phyloP scores from a whole-genome alignment of 2,113 vertebrate genomes.

The Morphnarchus princeps region DNA sequence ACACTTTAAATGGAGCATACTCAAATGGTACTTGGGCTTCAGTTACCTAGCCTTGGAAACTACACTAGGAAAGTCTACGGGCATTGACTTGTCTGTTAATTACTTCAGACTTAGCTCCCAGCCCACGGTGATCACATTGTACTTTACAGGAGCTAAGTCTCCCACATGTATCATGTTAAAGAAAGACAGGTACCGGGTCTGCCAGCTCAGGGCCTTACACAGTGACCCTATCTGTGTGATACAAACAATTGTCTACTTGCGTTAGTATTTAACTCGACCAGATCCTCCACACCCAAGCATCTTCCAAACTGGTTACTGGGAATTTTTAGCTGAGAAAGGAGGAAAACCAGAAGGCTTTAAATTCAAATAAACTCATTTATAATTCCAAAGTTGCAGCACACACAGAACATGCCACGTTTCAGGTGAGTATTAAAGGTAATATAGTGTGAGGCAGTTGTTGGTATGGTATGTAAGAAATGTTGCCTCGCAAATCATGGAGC shows the following conservation, averaged over 20 bases:
- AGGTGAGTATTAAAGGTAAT: not conserved
- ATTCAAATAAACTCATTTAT: not conserved
- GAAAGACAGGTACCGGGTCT: not conserved
- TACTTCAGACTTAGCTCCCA: not conserved
- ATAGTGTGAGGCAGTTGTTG: not conserved
- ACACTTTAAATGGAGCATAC: not conserved
- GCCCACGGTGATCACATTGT: accelerated
- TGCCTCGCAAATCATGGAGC: not conserved
- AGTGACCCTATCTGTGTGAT: not conserved
- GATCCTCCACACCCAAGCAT: not conserved
- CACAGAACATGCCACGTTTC: not conserved
- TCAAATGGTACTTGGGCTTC: not conserved
- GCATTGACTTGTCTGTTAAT: not conserved
- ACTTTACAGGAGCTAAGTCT: not conserved
- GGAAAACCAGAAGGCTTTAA: not conserved
- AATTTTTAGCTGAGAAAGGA: not conserved
- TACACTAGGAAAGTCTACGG: not conserved
- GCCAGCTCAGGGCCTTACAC: not conserved
- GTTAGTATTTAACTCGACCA: not conserved
- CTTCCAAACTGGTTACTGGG: not conserved
- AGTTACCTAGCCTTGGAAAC: not conserved
- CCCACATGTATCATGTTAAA: not conserved
- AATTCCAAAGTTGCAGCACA: not conserved
- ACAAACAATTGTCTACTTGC: not conserved
- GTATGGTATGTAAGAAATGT: not conserved